These are phyloP conservation scores for Caenorhabditis angaria DNA, from an alignment of 2,888 invertebrate genomes.

Conservation along the genomic window DNA sequence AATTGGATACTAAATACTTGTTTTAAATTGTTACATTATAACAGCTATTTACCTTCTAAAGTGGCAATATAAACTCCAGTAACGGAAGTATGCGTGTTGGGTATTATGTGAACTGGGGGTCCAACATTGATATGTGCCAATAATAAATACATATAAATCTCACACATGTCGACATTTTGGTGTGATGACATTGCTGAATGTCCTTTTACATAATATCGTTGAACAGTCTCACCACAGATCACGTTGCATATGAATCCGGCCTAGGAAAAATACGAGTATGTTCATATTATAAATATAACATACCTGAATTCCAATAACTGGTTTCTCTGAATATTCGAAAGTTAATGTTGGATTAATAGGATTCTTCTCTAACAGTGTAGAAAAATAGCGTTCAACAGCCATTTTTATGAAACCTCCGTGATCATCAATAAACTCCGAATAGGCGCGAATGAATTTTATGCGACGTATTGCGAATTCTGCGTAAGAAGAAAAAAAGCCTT, in stretches of 20 bases:
- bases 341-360: constrained; percentile 5
- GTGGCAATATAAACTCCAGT: constrained; percentile 9
- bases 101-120: constrained; percentile 5
- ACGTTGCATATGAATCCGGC: constrained; percentile 8
- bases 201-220: constrained; percentile 9
- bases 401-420: neutral
- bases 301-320: constrained; percentile 8
- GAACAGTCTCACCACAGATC: constrained; percentile 6
- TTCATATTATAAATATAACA: constrained; percentile 14
- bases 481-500: constrained; percentile 1
- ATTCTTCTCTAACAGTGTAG: constrained; percentile 5
- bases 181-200: constrained; percentile 8
- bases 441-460: neutral
- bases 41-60: constrained; percentile 11
- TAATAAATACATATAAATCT: constrained; percentile 3
- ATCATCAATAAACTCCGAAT: neutral
- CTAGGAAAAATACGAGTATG: constrained; percentile 15
- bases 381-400: constrained; percentile 9
- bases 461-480: constrained; percentile 6
- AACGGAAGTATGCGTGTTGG: neutral
- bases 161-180: constrained; percentile 9
- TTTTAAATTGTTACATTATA: constrained; percentile 9
- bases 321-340: neutral
- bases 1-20: constrained; percentile 10
- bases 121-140: constrained; percentile 3